Conservation (phyloP, 1,140 invertebrate genomes). For the Goniozus legneri region DNA sequence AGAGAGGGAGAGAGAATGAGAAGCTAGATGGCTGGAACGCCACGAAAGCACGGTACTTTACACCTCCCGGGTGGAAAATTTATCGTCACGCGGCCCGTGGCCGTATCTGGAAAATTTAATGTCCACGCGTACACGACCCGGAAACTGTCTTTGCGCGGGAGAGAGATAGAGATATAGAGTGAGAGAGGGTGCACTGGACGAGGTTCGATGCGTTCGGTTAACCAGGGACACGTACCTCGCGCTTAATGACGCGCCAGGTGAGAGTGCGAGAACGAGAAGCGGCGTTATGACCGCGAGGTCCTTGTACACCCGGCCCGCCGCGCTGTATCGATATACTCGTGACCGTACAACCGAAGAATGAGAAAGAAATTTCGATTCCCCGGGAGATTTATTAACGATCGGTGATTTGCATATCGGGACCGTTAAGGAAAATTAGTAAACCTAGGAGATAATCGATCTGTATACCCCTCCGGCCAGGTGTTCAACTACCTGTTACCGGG, state of each 20-base stretch:
- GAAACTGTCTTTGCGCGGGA: conserved; percentile 3
- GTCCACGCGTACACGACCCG: neutral
- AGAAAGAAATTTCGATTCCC: too few relatives aligned
- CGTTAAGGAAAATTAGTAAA: too few relatives aligned
- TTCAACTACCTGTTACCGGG: too few relatives aligned
- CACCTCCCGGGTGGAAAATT: conserved; percentile 16
- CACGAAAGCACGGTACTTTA: conserved; percentile 13
- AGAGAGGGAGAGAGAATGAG: conserved; percentile 13
- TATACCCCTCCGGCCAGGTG: too few relatives aligned
- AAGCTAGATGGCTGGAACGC: too few relatives aligned
- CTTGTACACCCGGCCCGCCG: too few relatives aligned
- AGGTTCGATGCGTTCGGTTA: conserved; percentile 19
- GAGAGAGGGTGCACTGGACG: neutral
- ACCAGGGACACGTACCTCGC: conserved; percentile 21
- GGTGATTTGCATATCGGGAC: too few relatives aligned
- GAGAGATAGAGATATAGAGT: neutral
- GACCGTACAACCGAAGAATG: too few relatives aligned
- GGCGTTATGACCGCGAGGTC: neutral
- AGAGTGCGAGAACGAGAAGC: conserved; percentile 1
- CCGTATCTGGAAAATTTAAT: neutral
- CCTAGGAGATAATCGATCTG: too few relatives aligned
- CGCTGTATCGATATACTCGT: too few relatives aligned
- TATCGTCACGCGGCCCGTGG: too few relatives aligned
- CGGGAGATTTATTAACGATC: too few relatives aligned
- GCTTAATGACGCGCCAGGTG: neutral